Evolutionary conservation across 2,888 invertebrate genomes (phyloP).

Genomic region (Sussaba pulchella): DNA sequence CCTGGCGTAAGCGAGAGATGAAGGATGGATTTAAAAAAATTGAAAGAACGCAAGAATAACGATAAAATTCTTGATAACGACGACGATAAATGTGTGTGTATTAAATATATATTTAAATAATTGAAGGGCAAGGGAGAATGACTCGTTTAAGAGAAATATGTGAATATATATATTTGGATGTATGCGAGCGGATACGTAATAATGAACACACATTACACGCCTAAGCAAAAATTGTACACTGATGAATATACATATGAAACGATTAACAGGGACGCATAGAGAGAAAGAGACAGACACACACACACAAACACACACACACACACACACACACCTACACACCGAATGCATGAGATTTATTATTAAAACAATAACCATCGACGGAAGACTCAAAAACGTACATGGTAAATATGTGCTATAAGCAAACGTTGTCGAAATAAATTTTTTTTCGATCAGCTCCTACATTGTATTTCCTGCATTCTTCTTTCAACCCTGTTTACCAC

Average conservation of each 20-base stretch:
- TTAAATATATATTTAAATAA: constrained; percentile 42
- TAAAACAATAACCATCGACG: constrained; percentile 53
- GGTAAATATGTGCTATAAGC: constrained; percentile 75
- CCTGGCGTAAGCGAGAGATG: background rate
- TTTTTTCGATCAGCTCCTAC: constrained; percentile 75
- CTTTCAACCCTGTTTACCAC: background rate
- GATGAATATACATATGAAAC: background rate
- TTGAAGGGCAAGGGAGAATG: constrained; percentile 12
- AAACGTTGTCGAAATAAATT: constrained; percentile 78
- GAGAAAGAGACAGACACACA: background rate
- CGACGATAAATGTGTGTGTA: constrained; percentile 36
- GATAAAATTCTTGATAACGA: constrained; percentile 1
- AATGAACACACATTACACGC: constrained; percentile 32
- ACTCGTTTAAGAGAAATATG: constrained; percentile 10
- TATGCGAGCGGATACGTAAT: constrained; percentile 31
- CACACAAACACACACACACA: background rate
- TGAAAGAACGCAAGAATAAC: background rate
- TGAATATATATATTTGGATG: constrained; percentile 53
- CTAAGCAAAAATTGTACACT: background rate
- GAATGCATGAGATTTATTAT: constrained; percentile 35
- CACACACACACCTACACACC: constrained; percentile 7
- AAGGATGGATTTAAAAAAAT: background rate
- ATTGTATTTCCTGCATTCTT: constrained; percentile 19
- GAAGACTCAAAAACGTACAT: constrained; percentile 48
- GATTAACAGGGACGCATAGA: background rate